phyloP scores from a whole-genome alignment of 2,888 invertebrate genomes.

The Tipula confusa region DNA sequence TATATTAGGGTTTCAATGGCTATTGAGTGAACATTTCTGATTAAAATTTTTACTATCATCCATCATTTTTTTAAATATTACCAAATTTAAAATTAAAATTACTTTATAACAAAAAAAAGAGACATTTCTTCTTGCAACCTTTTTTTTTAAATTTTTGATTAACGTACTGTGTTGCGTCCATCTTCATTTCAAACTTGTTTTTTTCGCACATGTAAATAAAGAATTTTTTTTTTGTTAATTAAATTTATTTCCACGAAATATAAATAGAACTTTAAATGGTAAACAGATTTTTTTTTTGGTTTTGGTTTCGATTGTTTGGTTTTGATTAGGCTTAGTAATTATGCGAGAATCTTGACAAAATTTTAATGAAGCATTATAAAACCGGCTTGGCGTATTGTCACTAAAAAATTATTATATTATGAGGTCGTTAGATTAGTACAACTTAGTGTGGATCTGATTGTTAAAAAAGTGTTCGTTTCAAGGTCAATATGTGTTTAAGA shows the following conservation, averaged over 20 bases:
- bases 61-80: no score
- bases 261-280: neutral
- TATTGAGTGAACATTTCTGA: no score
- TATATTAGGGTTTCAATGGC: no score
- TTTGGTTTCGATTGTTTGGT: conserved; percentile 5
- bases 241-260: neutral
- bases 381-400: neutral
- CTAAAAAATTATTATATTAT: neutral
- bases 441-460: no score
- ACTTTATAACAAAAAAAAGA: no score
- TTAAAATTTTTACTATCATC: no score
- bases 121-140: no score
- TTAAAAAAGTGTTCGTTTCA: no score
- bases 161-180: neutral
- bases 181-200: neutral
- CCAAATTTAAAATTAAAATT: no score
- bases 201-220: neutral
- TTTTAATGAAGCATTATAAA: neutral
- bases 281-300: neutral
- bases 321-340: neutral
- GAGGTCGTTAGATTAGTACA: neutral
- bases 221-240: neutral
- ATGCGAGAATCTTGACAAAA: neutral
- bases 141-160: neutral
- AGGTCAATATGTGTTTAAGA: no score